phyloP scores from a whole-genome alignment of 1,140 invertebrate genomes.

The Hetaerina americana region DNA sequence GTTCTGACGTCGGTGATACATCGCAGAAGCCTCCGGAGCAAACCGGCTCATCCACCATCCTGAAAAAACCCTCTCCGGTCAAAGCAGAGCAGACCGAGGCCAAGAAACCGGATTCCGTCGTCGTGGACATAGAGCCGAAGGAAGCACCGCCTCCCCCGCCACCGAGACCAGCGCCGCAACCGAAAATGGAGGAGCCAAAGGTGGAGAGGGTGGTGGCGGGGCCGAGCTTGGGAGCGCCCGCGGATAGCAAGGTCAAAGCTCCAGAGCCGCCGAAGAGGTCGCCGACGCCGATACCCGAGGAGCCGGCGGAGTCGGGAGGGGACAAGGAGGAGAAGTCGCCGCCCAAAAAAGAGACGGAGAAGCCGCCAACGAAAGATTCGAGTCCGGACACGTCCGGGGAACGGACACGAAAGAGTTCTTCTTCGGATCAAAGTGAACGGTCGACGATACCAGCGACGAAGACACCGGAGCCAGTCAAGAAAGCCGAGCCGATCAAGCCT shows the following conservation, averaged over 20 bases:
- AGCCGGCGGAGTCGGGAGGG: constrained; percentile 32
- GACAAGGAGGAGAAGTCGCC: constrained; percentile 17
- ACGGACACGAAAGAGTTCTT: not conserved
- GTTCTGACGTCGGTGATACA: no score
- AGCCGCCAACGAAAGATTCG: constrained; percentile 8
- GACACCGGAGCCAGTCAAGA: constrained; percentile 7
- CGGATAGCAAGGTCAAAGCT: no score
- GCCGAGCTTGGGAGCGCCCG: no score
- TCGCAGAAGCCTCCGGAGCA: no score
- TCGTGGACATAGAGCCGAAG: constrained; percentile 19
- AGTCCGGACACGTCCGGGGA: not conserved
- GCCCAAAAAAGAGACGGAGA: constrained; percentile 23
- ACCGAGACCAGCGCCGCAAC: constrained; percentile 16
- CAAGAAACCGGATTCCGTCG: constrained; percentile 11
- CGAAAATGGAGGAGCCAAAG: no score
- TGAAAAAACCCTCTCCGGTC: not conserved
- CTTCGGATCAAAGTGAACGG: not conserved
- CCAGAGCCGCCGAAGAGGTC: no score
- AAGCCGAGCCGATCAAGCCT: constrained; percentile 8
- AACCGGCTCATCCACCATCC: no score
- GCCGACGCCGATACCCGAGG: constrained; percentile 14
- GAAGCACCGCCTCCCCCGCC: not conserved
- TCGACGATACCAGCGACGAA: constrained; percentile 16
- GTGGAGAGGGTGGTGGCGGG: no score
- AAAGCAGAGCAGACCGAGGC: constrained; percentile 1